Percentiles rank a stretch among this genome's conserved stretches.
phyloP scores from a whole-genome alignment of 2,797 vertebrate species.

The Dicrostonyx torquatus region DNA sequence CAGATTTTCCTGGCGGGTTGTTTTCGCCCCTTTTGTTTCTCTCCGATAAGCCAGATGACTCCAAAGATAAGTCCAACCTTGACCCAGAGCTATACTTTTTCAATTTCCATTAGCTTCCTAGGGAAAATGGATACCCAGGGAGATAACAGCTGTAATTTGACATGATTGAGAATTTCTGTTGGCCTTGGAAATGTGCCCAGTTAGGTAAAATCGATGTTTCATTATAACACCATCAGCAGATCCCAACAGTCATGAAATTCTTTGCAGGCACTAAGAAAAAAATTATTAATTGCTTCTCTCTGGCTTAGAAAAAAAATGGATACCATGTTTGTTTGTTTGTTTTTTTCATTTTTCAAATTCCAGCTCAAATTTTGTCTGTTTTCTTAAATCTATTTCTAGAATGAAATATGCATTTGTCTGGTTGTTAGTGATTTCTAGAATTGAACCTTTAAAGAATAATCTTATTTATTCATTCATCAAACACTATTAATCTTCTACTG shows the following conservation, averaged over 20 bases:
- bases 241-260: constrained; percentile 55
- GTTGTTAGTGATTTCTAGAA: background rate
- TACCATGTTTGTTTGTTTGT: background rate
- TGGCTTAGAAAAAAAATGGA: constrained; percentile 28
- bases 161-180: background rate
- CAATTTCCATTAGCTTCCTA: constrained; percentile 66
- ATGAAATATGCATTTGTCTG: background rate
- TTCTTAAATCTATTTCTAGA: constrained; percentile 17
- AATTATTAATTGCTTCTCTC: constrained; percentile 56
- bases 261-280: constrained; percentile 66
- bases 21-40: background rate
- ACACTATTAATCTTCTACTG: background rate
- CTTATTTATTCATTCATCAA: constrained; percentile 31
- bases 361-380: background rate
- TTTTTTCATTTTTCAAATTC: constrained; percentile 55
- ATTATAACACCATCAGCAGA: constrained; percentile 55
- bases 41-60: constrained; percentile 38
- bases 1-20: background rate
- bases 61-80: constrained; percentile 63
- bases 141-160: constrained; percentile 67
- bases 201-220: constrained; percentile 51
- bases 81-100: constrained; percentile 57
- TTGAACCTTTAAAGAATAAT: background rate
- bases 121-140: constrained; percentile 54
- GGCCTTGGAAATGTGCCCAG: constrained; percentile 36